Evolutionary conservation across 37 sponge, comb jelly and placozoan species (phyloP).

Genomic region (Aplysina aerophoba): DNA sequence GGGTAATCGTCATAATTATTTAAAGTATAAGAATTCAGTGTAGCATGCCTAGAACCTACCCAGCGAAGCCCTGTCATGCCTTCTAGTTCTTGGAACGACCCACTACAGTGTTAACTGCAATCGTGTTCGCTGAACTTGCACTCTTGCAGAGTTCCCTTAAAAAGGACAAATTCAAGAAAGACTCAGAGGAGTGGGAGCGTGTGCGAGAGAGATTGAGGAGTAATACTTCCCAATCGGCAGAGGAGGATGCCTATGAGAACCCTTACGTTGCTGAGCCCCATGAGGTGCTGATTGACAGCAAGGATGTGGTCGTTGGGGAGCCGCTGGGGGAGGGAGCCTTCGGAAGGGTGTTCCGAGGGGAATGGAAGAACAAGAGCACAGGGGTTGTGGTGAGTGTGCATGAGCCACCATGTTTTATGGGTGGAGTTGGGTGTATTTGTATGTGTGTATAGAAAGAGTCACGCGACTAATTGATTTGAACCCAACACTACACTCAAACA

Average conservation of each 20-base stretch:
- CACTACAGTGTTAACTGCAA: too few species aligned
- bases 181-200: not conserved
- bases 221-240: not conserved
- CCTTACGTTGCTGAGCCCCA: constrained; percentile 6
- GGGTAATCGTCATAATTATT: too few species aligned
- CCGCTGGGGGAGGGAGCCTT: constrained; percentile 68
- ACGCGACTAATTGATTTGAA: too few species aligned
- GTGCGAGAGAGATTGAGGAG: not conserved
- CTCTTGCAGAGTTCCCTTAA: not conserved
- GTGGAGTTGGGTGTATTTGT: too few species aligned
- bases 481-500: too few species aligned
- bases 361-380: constrained; percentile 25
- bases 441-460: too few species aligned
- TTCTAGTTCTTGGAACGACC: too few species aligned
- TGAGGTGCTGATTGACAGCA: constrained; percentile 40
- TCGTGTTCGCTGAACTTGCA: not conserved
- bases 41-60: too few species aligned
- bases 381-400: not conserved
- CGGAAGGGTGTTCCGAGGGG: constrained; percentile 50
- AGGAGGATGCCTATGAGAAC: not conserved
- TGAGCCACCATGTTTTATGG: too few species aligned
- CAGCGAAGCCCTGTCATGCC: too few species aligned
- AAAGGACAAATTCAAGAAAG: not conserved
- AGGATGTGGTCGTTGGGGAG: constrained; percentile 26
- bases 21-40: too few species aligned